A percentile compares a stretch with the other conserved stretches of the same genome.
These are phyloP conservation scores for Xenotilapia caudafasciata DNA, from an alignment of 2,113 vertebrate genomes.

Conservation along the genomic window DNA sequence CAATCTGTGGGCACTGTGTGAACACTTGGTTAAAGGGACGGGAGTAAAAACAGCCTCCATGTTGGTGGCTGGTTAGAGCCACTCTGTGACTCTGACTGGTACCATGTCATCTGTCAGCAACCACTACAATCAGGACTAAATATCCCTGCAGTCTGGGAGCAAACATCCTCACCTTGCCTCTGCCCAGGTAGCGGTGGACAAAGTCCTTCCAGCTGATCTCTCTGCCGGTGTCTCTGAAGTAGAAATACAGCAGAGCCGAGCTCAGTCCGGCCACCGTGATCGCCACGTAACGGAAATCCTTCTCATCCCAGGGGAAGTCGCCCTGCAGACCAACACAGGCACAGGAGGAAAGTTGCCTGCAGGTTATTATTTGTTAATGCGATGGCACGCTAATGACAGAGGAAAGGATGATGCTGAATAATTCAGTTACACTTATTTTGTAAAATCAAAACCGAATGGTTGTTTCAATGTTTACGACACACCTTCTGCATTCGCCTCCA, in stretches of 20 bases:
- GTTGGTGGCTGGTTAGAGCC: rapidly evolving
- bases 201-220: slow-evolving; percentile 83
- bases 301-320: slow-evolving; percentile 77
- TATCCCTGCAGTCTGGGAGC: not conserved
- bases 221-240: slow-evolving; percentile 62
- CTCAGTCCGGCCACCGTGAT: slow-evolving; percentile 47
- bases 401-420: not conserved
- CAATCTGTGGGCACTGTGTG: not conserved
- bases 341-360: not conserved
- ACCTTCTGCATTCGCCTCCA: slow-evolving; percentile 68
- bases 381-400: not conserved
- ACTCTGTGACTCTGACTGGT: not conserved
- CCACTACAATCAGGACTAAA: not conserved
- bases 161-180: slow-evolving; percentile 69
- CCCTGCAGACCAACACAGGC: slow-evolving; percentile 53
- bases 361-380: not conserved
- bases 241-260: slow-evolving; percentile 58
- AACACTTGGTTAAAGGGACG: not conserved
- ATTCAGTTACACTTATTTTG: not conserved
- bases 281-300: slow-evolving; percentile 67
- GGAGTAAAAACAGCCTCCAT: not conserved
- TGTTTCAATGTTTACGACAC: not conserved
- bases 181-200: slow-evolving; percentile 70
- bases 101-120: not conserved
- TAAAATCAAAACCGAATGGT: not conserved